A percentile compares a stretch with the other conserved stretches of the same genome.
Evolutionary conservation across 2,888 invertebrate species (phyloP).

Genomic region (Pogonocherus hispidulus): DNA sequence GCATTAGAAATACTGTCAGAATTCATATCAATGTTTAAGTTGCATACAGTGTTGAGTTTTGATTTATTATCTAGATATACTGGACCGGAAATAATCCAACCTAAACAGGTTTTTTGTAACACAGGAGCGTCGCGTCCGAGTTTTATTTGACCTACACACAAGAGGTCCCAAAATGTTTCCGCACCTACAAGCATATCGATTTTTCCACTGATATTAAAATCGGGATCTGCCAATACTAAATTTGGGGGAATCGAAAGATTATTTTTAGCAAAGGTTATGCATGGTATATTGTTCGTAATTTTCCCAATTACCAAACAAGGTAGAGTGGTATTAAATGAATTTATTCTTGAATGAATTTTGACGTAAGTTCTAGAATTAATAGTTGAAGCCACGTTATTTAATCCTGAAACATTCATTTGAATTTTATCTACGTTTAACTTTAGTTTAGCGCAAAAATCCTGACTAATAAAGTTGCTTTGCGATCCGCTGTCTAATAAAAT

Average conservation of each 20-base stretch:
- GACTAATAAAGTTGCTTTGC: slow-evolving; percentile 5
- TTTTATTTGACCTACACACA: slow-evolving; percentile 27
- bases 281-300: slow-evolving; percentile 17
- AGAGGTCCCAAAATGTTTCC: slow-evolving; percentile 24
- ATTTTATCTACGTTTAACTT: background rate
- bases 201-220: slow-evolving; percentile 17
- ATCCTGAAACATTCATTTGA: background rate
- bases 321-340: slow-evolving; percentile 4
- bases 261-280: slow-evolving; percentile 21
- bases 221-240: slow-evolving; percentile 18
- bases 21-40: too few species aligned
- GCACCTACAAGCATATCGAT: slow-evolving; percentile 25
- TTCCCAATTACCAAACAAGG: slow-evolving; percentile 10
- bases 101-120: too few species aligned
- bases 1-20: too few species aligned
- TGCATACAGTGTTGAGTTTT: too few species aligned
- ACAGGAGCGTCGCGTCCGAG: background rate
- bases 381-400: background rate
- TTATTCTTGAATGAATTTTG: slow-evolving; percentile 10
- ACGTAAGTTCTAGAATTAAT: slow-evolving; percentile 1
- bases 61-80: too few species aligned
- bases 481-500: slow-evolving; percentile 8
- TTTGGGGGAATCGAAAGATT: slow-evolving; percentile 4
- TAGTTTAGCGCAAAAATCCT: background rate
- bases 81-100: too few species aligned